Conservation (phyloP, 1,140 invertebrate species). For the Brachionus paranguensis region DNA sequence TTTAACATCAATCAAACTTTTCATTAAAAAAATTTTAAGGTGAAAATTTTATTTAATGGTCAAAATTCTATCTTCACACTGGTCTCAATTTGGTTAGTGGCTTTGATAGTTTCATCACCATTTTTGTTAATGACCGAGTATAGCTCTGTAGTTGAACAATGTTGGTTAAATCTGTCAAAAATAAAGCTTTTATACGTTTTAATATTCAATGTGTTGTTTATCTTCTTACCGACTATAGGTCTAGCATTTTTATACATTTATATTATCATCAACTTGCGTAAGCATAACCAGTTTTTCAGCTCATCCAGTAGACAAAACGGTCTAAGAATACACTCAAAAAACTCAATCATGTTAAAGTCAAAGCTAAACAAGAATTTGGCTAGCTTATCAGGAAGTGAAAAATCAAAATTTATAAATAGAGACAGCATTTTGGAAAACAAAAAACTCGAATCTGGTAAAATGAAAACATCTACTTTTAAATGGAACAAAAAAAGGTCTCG, state of each 20-base stretch:
- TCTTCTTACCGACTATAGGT: not conserved
- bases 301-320: not conserved
- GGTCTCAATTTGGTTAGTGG: constrained; percentile 5
- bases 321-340: not conserved
- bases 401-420: not conserved
- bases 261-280: constrained; percentile 6
- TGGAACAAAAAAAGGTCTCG: not conserved
- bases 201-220: not conserved
- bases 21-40: not conserved
- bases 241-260: constrained; percentile 30
- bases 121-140: constrained; percentile 24
- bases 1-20: too few species aligned
- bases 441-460: not conserved
- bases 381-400: not conserved
- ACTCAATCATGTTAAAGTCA: not conserved
- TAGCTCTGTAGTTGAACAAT: not conserved
- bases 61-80: not conserved
- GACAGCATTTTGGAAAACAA: not conserved
- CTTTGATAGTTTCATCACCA: not conserved
- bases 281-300: constrained; percentile 5
- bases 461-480: not conserved
- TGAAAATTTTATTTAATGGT: not conserved
- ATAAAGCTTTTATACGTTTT: not conserved
- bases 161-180: not conserved
- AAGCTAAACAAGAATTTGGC: not conserved